Percentiles rank a stretch among this genome's conserved stretches.
phyloP scores from a whole-genome alignment of 2,113 vertebrate genomes.

The Chrysochloris asiatica region DNA sequence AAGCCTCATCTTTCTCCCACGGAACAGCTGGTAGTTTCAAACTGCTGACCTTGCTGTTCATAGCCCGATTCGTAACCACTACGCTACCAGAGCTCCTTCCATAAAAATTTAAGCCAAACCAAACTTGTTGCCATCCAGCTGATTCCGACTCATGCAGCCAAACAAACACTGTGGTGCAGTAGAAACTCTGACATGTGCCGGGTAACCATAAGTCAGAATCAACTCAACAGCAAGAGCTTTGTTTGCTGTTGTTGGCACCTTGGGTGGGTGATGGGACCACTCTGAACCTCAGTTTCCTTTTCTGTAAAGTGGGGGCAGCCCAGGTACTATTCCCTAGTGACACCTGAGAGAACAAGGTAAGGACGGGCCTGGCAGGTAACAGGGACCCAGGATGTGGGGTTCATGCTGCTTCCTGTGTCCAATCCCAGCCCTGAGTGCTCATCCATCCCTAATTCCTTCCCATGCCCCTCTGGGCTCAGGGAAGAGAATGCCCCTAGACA shows the following conservation, averaged over 20 bases:
- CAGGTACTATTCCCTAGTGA: neutral
- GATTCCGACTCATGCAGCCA: no score
- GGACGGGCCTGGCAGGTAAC: neutral
- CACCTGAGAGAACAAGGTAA: no score
- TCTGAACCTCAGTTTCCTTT: neutral
- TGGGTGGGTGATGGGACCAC: neutral
- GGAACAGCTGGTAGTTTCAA: no score
- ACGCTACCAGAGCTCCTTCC: no score
- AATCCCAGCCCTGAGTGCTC: rapidly evolving
- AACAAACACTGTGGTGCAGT: no score
- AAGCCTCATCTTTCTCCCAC: no score
- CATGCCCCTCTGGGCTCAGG: neutral
- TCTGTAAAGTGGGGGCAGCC: neutral
- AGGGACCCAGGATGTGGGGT: neutral
- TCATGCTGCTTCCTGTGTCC: neutral
- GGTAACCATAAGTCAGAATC: neutral
- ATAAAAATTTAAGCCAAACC: no score
- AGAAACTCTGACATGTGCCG: neutral
- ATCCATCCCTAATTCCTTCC: neutral
- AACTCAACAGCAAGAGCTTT: neutral
- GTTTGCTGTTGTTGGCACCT: neutral
- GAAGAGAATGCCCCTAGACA: neutral
- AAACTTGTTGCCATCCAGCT: no score
- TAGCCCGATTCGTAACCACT: no score
- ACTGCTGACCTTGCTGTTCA: no score